phyloP scores from a whole-genome alignment of 2,797 vertebrate genomes.

The Tokudaia tokunoshimensis region DNA sequence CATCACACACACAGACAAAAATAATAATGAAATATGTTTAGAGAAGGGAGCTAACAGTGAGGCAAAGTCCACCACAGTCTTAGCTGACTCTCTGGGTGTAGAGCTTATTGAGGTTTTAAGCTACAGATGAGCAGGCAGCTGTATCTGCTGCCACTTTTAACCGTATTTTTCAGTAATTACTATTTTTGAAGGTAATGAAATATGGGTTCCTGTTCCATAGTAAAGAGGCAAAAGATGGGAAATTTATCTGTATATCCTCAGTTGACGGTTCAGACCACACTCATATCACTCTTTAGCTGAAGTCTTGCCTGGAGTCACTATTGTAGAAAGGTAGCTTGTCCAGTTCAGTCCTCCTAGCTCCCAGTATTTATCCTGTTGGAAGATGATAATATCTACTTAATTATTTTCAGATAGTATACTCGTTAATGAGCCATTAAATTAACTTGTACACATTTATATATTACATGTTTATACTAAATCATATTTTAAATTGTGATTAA shows the following conservation, averaged over 20 bases:
- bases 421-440: slow-evolving; percentile 62
- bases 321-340: slow-evolving; percentile 34
- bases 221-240: slow-evolving; percentile 44
- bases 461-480: slow-evolving; percentile 56
- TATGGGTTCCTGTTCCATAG: background rate
- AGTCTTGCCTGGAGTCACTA: slow-evolving; percentile 47
- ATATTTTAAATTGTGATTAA: slow-evolving; percentile 68
- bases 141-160: slow-evolving; percentile 21
- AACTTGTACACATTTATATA: slow-evolving; percentile 53
- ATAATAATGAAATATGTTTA: background rate
- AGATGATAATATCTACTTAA: slow-evolving; percentile 36
- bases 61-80: slow-evolving; percentile 16
- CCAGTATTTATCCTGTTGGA: slow-evolving; percentile 31
- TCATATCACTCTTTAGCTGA: slow-evolving; percentile 39
- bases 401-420: slow-evolving; percentile 53
- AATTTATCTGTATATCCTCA: background rate
- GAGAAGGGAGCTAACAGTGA: slow-evolving; percentile 42
- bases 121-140: slow-evolving; percentile 15
- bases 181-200: slow-evolving; percentile 54
- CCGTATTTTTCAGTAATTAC: slow-evolving; percentile 14
- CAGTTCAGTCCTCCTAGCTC: background rate
- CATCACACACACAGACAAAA: background rate
- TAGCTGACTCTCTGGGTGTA: slow-evolving; percentile 23
- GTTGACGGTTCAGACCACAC: background rate
- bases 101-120: slow-evolving; percentile 38